Conservation (phyloP, 1,140 invertebrate genomes). For the Drosophila kanapiae region DNA sequence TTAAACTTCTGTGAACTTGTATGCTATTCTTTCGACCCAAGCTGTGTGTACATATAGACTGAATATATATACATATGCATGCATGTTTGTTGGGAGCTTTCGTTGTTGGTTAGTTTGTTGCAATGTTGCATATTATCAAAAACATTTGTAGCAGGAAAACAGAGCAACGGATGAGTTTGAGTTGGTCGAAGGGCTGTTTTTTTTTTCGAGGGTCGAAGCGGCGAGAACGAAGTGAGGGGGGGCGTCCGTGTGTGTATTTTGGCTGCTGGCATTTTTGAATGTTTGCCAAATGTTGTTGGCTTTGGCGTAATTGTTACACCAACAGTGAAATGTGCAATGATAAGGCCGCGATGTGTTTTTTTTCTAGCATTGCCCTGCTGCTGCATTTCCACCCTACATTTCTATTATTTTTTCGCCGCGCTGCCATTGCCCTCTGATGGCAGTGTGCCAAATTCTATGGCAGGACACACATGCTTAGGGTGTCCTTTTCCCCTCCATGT, state of each 20-base stretch:
- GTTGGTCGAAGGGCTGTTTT: constrained; percentile 19
- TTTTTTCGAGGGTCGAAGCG: not conserved
- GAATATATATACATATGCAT: constrained; percentile 31
- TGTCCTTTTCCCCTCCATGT: constrained; percentile 15
- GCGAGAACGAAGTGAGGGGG: constrained; percentile 2
- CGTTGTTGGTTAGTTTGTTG: constrained; percentile 63
- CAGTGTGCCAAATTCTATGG: constrained; percentile 46
- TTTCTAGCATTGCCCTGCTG: constrained; percentile 25
- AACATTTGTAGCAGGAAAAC: constrained; percentile 60
- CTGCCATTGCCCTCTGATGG: constrained; percentile 57
- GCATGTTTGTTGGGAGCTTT: constrained; percentile 30
- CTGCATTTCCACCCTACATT: constrained; percentile 22
- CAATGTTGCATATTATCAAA: constrained; percentile 77
- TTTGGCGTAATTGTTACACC: constrained; percentile 80
- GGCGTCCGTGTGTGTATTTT: constrained; percentile 62
- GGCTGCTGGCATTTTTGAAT: constrained; percentile 79
- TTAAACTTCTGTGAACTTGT: too few species aligned
- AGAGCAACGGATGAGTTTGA: constrained; percentile 26
- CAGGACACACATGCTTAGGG: constrained; percentile 41
- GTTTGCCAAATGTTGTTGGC: constrained; percentile 76
- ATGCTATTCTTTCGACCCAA: not conserved
- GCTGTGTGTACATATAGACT: constrained; percentile 4
- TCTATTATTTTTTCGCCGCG: constrained; percentile 38
- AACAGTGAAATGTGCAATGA: constrained; percentile 80
- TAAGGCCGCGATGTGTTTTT: constrained; percentile 70